phyloP scores from a whole-genome alignment of 1,140 invertebrate species.

The Drosophila teissieri region DNA sequence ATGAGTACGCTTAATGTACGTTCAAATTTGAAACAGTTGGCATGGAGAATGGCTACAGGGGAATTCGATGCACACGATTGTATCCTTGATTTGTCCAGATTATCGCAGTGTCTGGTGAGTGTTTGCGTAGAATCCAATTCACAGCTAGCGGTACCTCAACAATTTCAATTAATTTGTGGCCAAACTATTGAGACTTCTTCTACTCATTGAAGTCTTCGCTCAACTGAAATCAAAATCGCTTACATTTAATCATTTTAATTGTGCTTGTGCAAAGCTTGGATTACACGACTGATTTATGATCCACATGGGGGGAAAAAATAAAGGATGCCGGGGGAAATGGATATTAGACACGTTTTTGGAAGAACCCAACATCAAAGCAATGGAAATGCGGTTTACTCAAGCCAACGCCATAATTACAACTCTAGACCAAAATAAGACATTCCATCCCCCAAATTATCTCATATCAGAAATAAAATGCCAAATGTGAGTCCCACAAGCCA shows the following conservation, averaged over 20 bases:
- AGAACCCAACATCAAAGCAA: slow-evolving; percentile 34
- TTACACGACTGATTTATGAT: slow-evolving; percentile 34
- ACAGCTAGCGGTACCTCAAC: not conserved
- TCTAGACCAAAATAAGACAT: not conserved
- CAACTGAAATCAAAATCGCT: not conserved
- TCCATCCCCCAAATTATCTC: not conserved
- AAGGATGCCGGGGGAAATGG: slow-evolving; percentile 1
- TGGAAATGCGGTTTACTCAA: slow-evolving; percentile 21
- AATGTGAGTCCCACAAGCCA: slow-evolving; percentile 30
- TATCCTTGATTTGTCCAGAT: slow-evolving; percentile 16
- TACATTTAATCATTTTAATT: slow-evolving; percentile 27
- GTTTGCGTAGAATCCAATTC: slow-evolving; percentile 5
- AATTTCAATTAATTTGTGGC: not conserved
- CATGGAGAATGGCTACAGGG: not conserved
- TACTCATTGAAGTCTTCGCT: not conserved
- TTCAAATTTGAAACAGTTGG: not conserved
- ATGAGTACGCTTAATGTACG: slow-evolving; percentile 3
- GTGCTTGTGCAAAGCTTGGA: not conserved
- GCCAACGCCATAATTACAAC: slow-evolving; percentile 22
- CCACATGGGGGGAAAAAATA: too few species aligned
- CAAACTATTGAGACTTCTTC: not conserved
- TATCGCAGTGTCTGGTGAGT: not conserved
- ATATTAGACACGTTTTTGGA: slow-evolving; percentile 11
- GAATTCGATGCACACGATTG: slow-evolving; percentile 17
- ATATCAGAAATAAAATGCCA: slow-evolving; percentile 23